phyloP scores from a whole-genome alignment of 2,113 vertebrate species.

The Uropsilus gracilis region DNA sequence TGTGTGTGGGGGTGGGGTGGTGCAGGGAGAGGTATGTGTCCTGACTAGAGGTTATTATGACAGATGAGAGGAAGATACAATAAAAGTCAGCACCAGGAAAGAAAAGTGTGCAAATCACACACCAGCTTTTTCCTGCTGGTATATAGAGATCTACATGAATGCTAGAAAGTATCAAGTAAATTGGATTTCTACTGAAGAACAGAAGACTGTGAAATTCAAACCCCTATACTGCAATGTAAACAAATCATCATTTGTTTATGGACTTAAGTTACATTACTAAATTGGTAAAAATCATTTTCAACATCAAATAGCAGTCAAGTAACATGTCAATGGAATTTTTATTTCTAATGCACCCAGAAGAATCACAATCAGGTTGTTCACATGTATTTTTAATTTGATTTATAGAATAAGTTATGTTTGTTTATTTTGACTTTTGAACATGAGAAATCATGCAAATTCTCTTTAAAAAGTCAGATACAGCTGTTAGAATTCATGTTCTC shows the following conservation, averaged over 20 bases:
- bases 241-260: not conserved
- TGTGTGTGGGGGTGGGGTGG: not conserved
- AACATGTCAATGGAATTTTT: not conserved
- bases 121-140: not conserved
- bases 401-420: not conserved
- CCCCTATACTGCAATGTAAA: not conserved
- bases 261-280: not conserved
- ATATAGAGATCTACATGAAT: not conserved
- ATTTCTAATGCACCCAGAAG: not conserved
- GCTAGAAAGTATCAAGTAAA: not conserved
- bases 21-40: not conserved
- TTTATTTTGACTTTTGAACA: not conserved
- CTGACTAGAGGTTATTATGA: not conserved
- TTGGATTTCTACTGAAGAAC: not conserved
- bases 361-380: not conserved
- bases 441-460: not conserved
- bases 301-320: not conserved
- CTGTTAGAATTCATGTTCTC: not conserved
- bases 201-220: constrained; percentile 10
- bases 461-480: not conserved
- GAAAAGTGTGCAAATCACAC: not conserved
- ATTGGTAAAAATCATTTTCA: constrained; percentile 3
- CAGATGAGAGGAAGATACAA: not conserved
- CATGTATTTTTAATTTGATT: not conserved
- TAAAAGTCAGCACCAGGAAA: not conserved